Conservation (phyloP, 2,113 vertebrate genomes). For the Gavia stellata region DNA sequence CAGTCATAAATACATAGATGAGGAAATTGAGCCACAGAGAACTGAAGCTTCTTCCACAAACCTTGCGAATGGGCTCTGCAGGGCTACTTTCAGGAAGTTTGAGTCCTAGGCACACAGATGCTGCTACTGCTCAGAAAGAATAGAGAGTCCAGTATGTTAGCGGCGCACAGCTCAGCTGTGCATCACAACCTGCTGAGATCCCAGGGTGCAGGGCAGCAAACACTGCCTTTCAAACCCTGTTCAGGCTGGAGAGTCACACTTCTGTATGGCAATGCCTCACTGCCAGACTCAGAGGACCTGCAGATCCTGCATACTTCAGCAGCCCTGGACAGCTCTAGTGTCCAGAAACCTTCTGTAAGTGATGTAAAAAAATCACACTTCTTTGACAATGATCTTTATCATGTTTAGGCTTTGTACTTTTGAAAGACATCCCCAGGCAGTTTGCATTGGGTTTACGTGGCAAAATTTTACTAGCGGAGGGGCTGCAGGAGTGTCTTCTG, state of each 20-base stretch:
- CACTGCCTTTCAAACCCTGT: background rate
- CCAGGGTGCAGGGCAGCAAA: background rate
- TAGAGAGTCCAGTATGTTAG: background rate
- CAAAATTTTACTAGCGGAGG: background rate
- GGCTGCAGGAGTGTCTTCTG: background rate
- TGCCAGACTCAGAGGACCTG: background rate
- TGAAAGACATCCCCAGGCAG: background rate
- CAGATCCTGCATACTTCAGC: background rate
- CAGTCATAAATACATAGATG: background rate
- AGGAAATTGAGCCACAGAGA: background rate
- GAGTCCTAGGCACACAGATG: background rate
- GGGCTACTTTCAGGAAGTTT: background rate
- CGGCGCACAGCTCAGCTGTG: background rate
- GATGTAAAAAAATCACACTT: background rate
- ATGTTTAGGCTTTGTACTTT: background rate
- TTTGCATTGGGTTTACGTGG: background rate
- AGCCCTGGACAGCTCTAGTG: background rate
- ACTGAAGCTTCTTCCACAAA: background rate
- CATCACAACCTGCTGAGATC: background rate
- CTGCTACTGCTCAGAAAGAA: background rate
- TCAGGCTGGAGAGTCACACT: background rate
- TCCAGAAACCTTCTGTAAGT: background rate
- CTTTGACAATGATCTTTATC: background rate
- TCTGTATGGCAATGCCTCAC: rapidly evolving
- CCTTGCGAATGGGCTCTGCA: background rate